Base-by-base conservation (phyloP, 2,113 vertebrate genomes). In the Helogale parvula region DNA sequence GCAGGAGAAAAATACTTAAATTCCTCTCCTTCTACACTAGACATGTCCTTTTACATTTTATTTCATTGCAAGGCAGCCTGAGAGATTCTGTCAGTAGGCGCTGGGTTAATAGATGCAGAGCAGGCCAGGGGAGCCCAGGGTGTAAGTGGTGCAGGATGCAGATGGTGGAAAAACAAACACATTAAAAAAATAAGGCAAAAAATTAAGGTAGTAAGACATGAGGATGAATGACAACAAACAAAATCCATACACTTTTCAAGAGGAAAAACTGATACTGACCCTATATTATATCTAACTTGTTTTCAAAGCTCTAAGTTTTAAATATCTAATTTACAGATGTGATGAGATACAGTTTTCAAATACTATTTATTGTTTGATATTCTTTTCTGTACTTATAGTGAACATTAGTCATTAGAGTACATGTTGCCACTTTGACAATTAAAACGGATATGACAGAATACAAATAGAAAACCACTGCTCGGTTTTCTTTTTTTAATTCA, bases 61-160 rank as follows among this genome's bases (percentile, higher is more conserved):
- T 17, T 3, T 4, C 71, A 31, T 13, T 57, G 19, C 11, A 81
- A 82, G 94, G 17, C 1, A 54, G 12, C 47, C 63, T 95, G 65
- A 19, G 52, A n/a, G 90, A 63, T 4, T 29, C 0, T 80, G 45
- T n/a, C 68, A 90, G 11, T 1, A 41, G 11, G 4, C 2, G 14
- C 1, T 14, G 41, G 3, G 1, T 8, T 69, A n/a, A 41, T 15
- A 50, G 21, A 14, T 11, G 3, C 16, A 35, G 31, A 83, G 23
- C 23, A 41, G 4, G 8, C 17, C 76, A 54, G 10, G 12, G 50
- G 21, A 69, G 33, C 11, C 6, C 2, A 6, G n/a, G 29, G 2
- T 25, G 47, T 25, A 33, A 21, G 0, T 6, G 1, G 0, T 15
- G 2, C 21, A 19, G 8, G 25, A 8, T 5, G 8, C 7, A 65